Evolutionary conservation across 2,797 vertebrate genomes (phyloP), one percentile per base, ranked within the genome.

Genomic region (Parauchenoglanis punctatus): DNA sequence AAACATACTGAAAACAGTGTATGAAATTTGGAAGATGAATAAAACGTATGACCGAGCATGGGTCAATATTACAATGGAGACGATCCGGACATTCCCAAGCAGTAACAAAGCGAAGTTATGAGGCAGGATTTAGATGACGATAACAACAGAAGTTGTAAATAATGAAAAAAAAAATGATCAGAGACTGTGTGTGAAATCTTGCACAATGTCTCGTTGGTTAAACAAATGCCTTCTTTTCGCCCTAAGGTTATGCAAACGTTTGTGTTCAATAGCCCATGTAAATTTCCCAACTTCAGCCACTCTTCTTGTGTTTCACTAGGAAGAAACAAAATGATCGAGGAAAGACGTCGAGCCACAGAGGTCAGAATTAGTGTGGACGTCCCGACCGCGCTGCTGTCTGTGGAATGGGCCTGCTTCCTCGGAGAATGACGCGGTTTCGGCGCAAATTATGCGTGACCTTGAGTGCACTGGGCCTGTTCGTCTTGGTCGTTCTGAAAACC

Each of bases 341-440:
- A 59, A 63, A 46, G 59, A 31, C 59, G 4, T 68, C 11, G 59
- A 31, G 61, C 17, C 20, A 0, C 35, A 13, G 72, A 4, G 13
- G 17, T 5, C 28, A n/a, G 72, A 52, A 56, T 67, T 12, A 56
- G 67, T n/a, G 5, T 28, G 23, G 61, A 40, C 80, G 56, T 81
- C 67, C 49, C 6, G 61, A 54, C 87, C 25, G 85, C 65, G 7
- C 89, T 77, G 46, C 77, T 54, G 72, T 54, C 28, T 87, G 87
- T 87, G 91, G 90, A 90, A 93, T 93, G 93, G 91, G 81, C 88
- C 83, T 88, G 56, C 85, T 63, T 77, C 88, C 2, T 56, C 92
- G 85, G 92, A 95, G 95, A 94, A 99, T 99, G 98, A 97, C 96
- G 92, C 97, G 97, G 94, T 96, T 99, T 92, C 97, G 96, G 89